These are phyloP conservation scores for Argyresthia goedartella DNA, from an alignment of 2,888 invertebrate genomes.

Conservation along the genomic window DNA sequence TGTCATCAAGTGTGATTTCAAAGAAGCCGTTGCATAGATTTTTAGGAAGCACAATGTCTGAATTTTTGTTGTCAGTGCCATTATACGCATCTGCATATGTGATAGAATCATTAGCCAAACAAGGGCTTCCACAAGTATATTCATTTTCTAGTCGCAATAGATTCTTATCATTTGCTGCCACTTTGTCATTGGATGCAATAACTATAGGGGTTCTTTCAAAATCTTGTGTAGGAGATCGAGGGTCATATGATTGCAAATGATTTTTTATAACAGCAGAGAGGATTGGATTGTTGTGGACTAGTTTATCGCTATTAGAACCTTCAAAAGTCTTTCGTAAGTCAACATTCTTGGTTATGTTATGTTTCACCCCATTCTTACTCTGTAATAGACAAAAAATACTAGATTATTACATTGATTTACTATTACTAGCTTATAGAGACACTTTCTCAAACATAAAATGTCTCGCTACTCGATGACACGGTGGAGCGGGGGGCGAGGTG, in stretches of 20 bases:
- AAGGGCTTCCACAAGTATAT: conserved; percentile 32
- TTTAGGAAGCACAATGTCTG: conserved; percentile 37
- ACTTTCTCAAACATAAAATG: background rate
- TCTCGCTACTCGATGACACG: background rate
- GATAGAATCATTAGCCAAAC: conserved; percentile 21
- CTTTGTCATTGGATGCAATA: conserved; percentile 30
- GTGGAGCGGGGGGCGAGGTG: background rate
- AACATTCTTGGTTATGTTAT: conserved; percentile 61
- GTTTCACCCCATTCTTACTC: conserved; percentile 47
- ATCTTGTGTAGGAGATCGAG: conserved; percentile 71
- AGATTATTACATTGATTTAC: background rate
- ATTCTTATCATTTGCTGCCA: conserved; percentile 20
- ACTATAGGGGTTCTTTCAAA: conserved; percentile 73
- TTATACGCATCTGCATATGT: conserved; percentile 17
- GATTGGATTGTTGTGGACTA: conserved; percentile 57
- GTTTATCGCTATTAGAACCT: conserved; percentile 38
- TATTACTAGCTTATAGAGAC: background rate
- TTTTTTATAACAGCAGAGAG: conserved; percentile 60
- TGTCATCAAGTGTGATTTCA: conserved; percentile 45
- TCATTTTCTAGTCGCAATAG: conserved; percentile 15
- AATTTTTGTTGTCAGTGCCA: background rate
- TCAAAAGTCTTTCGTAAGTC: conserved; percentile 62
- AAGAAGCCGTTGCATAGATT: conserved; percentile 50
- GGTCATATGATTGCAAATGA: conserved; percentile 64
- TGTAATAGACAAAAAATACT: conserved; percentile 24